phyloP scores from a whole-genome alignment of 2,797 vertebrate species.

The Anguilla marmorata region DNA sequence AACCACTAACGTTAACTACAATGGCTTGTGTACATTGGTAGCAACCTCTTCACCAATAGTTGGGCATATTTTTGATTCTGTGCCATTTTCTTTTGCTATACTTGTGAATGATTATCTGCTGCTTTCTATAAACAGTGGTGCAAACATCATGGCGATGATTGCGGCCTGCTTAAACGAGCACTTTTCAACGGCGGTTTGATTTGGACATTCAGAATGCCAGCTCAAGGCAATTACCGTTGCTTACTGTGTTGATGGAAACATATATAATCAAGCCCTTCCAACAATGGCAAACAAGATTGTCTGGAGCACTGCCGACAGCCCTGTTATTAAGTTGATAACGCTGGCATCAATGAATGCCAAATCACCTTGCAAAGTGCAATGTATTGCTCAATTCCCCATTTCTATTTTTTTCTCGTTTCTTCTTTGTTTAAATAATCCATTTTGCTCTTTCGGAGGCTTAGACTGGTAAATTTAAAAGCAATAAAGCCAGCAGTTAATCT shows the following conservation, averaged over 20 bases:
- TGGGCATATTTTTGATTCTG: background rate
- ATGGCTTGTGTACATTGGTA: background rate
- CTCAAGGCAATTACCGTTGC: background rate
- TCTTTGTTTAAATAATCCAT: background rate
- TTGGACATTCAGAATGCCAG: background rate
- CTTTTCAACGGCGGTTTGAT: background rate
- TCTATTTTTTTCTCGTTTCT: background rate
- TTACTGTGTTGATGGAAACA: background rate
- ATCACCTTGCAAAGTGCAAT: background rate
- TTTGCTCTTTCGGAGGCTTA: background rate
- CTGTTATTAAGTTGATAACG: background rate
- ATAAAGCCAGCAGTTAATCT: background rate
- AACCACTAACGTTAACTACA: background rate
- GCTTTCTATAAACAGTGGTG: background rate
- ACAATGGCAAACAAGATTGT: conserved; percentile 7
- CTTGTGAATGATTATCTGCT: background rate
- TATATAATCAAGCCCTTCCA: background rate
- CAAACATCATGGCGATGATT: background rate
- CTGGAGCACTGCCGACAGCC: background rate
- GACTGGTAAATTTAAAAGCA: background rate
- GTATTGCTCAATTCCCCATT: background rate
- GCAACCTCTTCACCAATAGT: too few species aligned
- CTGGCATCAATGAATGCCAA: background rate
- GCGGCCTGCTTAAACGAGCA: background rate
- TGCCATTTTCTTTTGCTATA: background rate